A percentile compares a stretch with the other conserved stretches of the same genome.
These are phyloP conservation scores for Ormyrus thymus DNA, from an alignment of 2,888 invertebrate genomes.

Conservation along the genomic window DNA sequence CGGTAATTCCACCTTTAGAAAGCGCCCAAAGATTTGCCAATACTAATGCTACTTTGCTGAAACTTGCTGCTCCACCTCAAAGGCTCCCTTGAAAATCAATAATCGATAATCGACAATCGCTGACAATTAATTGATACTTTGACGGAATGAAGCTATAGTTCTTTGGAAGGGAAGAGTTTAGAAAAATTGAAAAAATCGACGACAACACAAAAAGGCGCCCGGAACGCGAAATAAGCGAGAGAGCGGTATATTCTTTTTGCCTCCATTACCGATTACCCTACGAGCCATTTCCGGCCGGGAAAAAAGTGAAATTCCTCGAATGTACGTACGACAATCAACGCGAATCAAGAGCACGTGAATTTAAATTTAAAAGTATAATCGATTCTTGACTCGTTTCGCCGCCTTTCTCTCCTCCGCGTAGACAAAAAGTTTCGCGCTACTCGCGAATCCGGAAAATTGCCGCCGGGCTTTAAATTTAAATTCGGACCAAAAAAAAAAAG, in stretches of 20 bases:
- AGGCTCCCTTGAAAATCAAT: too few relatives aligned
- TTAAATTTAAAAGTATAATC: constrained; percentile 69
- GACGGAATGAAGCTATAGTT: too few relatives aligned
- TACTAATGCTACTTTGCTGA: constrained; percentile 21
- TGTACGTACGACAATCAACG: constrained; percentile 60
- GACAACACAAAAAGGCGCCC: too few relatives aligned
- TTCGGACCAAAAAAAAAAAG: too few relatives aligned
- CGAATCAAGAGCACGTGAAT: constrained; percentile 62
- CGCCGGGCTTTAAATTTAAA: too few relatives aligned
- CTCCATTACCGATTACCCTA: constrained; percentile 51
- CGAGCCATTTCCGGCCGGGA: constrained; percentile 46
- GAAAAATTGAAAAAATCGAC: too few relatives aligned
- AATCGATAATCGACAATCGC: too few relatives aligned
- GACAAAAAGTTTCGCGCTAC: neutral
- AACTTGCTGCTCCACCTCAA: neutral
- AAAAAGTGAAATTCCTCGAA: constrained; percentile 31
- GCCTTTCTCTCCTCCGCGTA: neutral
- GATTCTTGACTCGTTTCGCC: constrained; percentile 43
- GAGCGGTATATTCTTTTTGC: constrained; percentile 48
- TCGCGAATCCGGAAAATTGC: too few relatives aligned
- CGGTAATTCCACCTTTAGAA: constrained; percentile 64
- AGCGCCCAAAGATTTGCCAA: constrained; percentile 40
- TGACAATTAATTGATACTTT: too few relatives aligned
- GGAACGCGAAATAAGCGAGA: neutral
- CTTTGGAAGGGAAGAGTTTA: too few relatives aligned